Base-by-base conservation (phyloP, 53 echinoderm and acorn worm species). In the Zoroaster sp. region DNA sequence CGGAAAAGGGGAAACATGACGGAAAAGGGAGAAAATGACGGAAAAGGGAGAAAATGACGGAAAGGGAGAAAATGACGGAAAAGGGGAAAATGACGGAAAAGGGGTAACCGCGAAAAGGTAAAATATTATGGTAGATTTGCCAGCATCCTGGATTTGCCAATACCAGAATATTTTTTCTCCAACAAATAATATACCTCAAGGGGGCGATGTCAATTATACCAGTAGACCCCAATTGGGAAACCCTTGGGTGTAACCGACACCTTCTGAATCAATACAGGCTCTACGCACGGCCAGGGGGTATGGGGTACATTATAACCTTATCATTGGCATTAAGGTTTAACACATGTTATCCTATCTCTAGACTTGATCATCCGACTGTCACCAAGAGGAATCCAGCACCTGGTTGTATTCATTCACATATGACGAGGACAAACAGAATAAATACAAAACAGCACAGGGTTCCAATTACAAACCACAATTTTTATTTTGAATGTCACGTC, bases 1-100 rank as follows among this genome's bases (percentile, higher is more conserved):
- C 9, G 39, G 13, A 10, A n/a, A 32, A n/a, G 35, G 39, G 35
- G 20, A 18, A 10, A 36, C 6, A 15, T 3, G 36, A 52, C 36
- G 55, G 4, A 2, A 21, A 40, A 59, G 55, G 53, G 80, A 54
- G 44, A 40, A 25, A 43, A 15, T 39, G 6, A 21, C n/a, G 32
- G 55, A 35, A 73, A 46, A 51, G 33, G 36, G 37, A 23, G 74
- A 51, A 36, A 73, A 35, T 35, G 43, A 36, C 13, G 51, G 74
- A 74, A 73, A 87, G 51, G 40, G 74, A 74, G 54, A 87, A 53
- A 73, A 37, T 46, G 31, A 86, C 14, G 68, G 70, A 86, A 39
- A 87, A 53, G 70, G 53, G 45, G 73, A 74, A 34, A 7, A 7
- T 47, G 38, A 13, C 14, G 41, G 38, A 36, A n/a, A n/a, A 39